These are phyloP conservation scores for Caranx melampygus DNA, from an alignment of 2,113 vertebrate species.

Conservation along the genomic window DNA sequence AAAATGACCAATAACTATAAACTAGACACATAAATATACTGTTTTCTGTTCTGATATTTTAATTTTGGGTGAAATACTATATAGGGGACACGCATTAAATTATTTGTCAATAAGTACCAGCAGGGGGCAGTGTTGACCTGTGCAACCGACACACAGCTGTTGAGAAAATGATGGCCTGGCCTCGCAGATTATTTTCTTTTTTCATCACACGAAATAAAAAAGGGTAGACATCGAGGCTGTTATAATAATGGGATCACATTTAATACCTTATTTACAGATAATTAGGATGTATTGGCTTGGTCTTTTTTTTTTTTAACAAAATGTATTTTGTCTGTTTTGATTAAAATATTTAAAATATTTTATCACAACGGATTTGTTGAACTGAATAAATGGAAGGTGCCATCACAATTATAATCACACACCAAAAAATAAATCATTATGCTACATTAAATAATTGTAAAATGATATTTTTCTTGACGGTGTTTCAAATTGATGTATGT, in stretches of 20 bases:
- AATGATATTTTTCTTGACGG: background rate
- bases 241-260: background rate
- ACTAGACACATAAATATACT: background rate
- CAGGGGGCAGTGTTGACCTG: conserved; percentile 53
- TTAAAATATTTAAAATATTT: no score
- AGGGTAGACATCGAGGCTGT: background rate
- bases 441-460: no score
- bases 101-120: conserved; percentile 14
- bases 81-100: background rate
- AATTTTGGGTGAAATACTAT: background rate
- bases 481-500: background rate
- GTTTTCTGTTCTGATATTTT: background rate
- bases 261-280: background rate
- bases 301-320: no score
- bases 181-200: background rate
- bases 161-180: background rate
- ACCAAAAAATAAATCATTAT: no score
- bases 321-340: no score
- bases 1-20: background rate
- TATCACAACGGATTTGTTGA: no score
- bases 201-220: background rate
- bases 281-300: background rate
- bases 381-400: no score
- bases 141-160: background rate
- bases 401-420: no score